These are phyloP conservation scores for Corapipo altera DNA, from an alignment of 2,113 vertebrate species.

Conservation along the genomic window DNA sequence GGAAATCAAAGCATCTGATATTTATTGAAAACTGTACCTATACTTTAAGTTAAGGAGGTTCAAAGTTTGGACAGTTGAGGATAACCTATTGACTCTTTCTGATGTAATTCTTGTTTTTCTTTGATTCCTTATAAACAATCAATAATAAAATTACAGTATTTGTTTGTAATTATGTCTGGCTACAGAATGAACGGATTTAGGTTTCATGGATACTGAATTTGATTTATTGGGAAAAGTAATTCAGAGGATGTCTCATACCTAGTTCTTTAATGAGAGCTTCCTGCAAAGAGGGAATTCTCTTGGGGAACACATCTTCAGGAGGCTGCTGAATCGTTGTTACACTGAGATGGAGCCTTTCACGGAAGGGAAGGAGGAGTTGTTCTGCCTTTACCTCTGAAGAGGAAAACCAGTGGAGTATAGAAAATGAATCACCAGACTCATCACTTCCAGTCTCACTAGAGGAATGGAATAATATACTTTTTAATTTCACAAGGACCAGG, in stretches of 20 bases:
- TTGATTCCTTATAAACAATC: background rate
- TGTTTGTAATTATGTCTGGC: background rate
- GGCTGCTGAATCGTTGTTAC: background rate
- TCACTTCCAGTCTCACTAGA: background rate
- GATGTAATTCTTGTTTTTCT: background rate
- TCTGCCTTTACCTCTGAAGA: background rate
- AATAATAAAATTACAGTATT: background rate
- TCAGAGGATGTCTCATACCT: background rate
- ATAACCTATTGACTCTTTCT: background rate
- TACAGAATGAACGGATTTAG: background rate
- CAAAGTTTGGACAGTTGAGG: background rate
- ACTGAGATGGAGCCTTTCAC: background rate
- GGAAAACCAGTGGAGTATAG: background rate
- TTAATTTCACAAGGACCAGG: background rate
- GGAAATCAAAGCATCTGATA: background rate
- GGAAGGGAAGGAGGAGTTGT: background rate
- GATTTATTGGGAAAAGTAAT: background rate
- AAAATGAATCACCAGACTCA: constrained; percentile 20
- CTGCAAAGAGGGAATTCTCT: background rate
- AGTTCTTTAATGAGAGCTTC: constrained; percentile 13
- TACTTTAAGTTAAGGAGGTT: background rate
- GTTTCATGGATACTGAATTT: background rate
- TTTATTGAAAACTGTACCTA: background rate
- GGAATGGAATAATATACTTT: constrained; percentile 27
- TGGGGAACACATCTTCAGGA: background rate